Conservation (phyloP, 2,113 vertebrate species). For the Eretmochelys imbricata region DNA sequence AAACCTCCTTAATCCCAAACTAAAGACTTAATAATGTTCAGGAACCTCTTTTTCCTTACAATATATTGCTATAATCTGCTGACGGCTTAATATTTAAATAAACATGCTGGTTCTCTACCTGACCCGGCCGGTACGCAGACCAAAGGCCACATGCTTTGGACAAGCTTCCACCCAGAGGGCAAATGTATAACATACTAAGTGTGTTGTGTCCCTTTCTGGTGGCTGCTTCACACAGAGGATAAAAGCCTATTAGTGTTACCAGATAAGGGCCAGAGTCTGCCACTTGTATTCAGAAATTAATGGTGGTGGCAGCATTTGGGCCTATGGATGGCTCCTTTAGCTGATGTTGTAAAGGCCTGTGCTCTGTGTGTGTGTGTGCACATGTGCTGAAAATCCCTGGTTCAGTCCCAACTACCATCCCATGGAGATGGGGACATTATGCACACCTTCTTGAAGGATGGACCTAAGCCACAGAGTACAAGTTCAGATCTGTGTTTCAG, state of each 20-base stretch:
- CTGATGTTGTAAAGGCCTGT: background rate
- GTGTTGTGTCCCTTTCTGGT: background rate
- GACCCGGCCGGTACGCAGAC: conserved; percentile 18
- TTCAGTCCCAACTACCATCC: background rate
- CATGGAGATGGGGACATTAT: background rate
- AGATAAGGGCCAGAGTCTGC: background rate
- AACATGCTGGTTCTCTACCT: conserved; percentile 40
- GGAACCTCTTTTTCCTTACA: conserved; percentile 60
- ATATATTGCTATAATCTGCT: conserved; percentile 70
- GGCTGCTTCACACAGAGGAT: background rate
- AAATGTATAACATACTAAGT: background rate
- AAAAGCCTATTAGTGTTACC: background rate
- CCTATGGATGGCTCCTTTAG: background rate
- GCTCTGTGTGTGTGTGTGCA: background rate
- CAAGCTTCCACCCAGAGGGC: background rate
- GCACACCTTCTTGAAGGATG: background rate
- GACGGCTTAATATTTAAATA: conserved; percentile 64
- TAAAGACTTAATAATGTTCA: conserved; percentile 72
- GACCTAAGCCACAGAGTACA: background rate
- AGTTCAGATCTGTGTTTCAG: background rate
- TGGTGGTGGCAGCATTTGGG: accelerated
- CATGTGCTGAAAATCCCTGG: background rate
- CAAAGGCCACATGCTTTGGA: background rate
- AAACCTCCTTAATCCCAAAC: conserved; percentile 71
- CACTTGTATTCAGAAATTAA: background rate